Evolutionary conservation across 2,888 invertebrate species (phyloP), one percentile per base, ranked within the genome.

Genomic region (Dermolepida albohirtum): DNA sequence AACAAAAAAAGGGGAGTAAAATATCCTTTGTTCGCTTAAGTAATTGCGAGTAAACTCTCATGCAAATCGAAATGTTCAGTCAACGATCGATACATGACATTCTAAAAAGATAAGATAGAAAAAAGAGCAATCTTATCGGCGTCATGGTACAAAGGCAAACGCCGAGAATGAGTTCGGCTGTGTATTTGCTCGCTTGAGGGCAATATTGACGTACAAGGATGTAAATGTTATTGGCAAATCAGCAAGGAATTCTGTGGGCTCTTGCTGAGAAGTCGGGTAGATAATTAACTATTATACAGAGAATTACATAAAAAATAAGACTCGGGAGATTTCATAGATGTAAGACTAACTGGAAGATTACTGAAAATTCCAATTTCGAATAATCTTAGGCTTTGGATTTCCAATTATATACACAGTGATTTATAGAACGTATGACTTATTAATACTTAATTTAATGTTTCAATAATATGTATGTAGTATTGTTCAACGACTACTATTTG

Each of bases 221-320:
- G 39, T 52, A 52, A 52, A 52, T 52, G 51, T 52, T 52, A 34
- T 52, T 52, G 29, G 51, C 51, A 52, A 52, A 49, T 49, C 10
- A 17, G 51, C 6, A 52, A 8, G 51, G 51, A 52, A 52, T 52
- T 39, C 51, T 34, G 49, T 52, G 29, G 5, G 27, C 34, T 12
- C 51, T 29, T 12, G 34, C 29, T 29, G 51, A 29, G 14, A 34
- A 34, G 14, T n/a, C 51, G 51, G 8, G 12, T 7, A 34, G 14
- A 29, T 52, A 34, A 52, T 52, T 52, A 29, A 29, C 14, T 52
- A 52, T 12, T 34, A 52, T 52, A 34, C 29, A n/a, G 51, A 6
- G 29, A 12, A 14, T 34, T 34, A 29, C 14, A 12, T 14, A n/a
- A 14, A 12, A 52, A 52, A 29, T 34, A 34, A 34, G 22, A 22